These are phyloP conservation scores for Spodoptera litura DNA, from an alignment of 1,140 invertebrate genomes.

Conservation along the genomic window DNA sequence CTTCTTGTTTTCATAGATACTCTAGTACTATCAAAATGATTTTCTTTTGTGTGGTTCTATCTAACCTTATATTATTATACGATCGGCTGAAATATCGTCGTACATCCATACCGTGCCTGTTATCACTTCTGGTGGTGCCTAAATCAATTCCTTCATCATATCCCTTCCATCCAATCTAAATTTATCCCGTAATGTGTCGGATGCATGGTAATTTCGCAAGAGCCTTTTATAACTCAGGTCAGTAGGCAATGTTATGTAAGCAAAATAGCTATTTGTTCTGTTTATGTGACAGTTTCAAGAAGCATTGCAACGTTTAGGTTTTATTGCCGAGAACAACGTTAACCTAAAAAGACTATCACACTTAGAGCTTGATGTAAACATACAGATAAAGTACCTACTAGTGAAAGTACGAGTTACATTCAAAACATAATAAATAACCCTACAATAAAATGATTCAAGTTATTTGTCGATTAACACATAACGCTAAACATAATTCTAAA, in stretches of 20 bases:
- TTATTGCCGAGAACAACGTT: slow-evolving; percentile 17
- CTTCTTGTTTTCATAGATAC: neutral
- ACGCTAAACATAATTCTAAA: slow-evolving; percentile 22
- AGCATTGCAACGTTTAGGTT: slow-evolving; percentile 16
- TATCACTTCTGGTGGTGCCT: neutral
- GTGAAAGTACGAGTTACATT: slow-evolving; percentile 18
- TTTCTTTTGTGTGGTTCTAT: no score
- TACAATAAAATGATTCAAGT: neutral
- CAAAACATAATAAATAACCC: neutral
- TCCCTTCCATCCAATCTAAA: slow-evolving; percentile 16
- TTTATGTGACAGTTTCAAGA: slow-evolving; percentile 34
- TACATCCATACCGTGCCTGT: neutral
- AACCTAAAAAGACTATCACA: slow-evolving; percentile 30
- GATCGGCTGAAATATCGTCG: neutral
- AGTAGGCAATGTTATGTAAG: slow-evolving; percentile 50
- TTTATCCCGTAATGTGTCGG: slow-evolving; percentile 8
- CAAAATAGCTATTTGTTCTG: slow-evolving; percentile 37
- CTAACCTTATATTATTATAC: slow-evolving; percentile 2
- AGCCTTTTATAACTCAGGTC: slow-evolving; percentile 39
- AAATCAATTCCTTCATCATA: neutral
- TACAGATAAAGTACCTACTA: neutral
- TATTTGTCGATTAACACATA: slow-evolving; percentile 19
- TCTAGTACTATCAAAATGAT: no score
- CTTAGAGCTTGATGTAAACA: slow-evolving; percentile 6
- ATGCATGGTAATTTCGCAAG: slow-evolving; percentile 43